Percentiles rank a stretch among this genome's conserved stretches.
These are phyloP conservation scores for Asbolus verrucosus DNA, from an alignment of 1,140 invertebrate genomes.

Conservation along the genomic window DNA sequence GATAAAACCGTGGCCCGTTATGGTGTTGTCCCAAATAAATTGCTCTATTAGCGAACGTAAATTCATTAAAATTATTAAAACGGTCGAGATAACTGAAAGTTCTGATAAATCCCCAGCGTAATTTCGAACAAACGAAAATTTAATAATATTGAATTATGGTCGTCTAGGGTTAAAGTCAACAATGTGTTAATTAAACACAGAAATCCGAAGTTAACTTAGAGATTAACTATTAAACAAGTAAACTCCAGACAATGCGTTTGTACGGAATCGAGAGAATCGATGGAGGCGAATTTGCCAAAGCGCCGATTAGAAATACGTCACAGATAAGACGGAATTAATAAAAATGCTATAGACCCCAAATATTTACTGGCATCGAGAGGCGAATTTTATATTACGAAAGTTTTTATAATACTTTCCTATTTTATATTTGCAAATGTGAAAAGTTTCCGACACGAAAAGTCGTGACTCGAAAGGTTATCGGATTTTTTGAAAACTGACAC, in stretches of 20 bases:
- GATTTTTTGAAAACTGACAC: conserved; percentile 30
- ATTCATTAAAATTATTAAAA: conserved; percentile 33
- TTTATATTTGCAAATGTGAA: conserved; percentile 53
- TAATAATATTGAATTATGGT: conserved; percentile 39
- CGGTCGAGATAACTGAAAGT: conserved; percentile 10
- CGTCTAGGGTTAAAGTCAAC: conserved; percentile 42
- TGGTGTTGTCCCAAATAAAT: background rate
- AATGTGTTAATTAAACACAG: conserved; percentile 47
- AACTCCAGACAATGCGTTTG: conserved; percentile 26
- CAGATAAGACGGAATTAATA: conserved; percentile 12
- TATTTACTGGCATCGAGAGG: conserved; percentile 44
- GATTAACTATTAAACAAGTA: conserved; percentile 50
- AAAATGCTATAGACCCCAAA: conserved; percentile 38
- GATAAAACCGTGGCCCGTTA: no score
- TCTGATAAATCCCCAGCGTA: conserved; percentile 1
- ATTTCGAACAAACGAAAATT: conserved; percentile 34
- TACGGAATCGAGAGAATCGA: conserved; percentile 1
- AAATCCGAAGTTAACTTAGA: conserved; percentile 41
- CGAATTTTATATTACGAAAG: conserved; percentile 49
- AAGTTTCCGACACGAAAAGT: conserved; percentile 45
- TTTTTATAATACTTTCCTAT: conserved; percentile 47
- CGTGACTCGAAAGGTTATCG: conserved; percentile 52
- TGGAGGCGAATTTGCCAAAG: no score
- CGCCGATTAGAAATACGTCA: no score
- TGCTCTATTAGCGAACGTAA: conserved; percentile 16